Conservation (phyloP, 2,797 vertebrate genomes). For the Philypnodon macrostomus region DNA sequence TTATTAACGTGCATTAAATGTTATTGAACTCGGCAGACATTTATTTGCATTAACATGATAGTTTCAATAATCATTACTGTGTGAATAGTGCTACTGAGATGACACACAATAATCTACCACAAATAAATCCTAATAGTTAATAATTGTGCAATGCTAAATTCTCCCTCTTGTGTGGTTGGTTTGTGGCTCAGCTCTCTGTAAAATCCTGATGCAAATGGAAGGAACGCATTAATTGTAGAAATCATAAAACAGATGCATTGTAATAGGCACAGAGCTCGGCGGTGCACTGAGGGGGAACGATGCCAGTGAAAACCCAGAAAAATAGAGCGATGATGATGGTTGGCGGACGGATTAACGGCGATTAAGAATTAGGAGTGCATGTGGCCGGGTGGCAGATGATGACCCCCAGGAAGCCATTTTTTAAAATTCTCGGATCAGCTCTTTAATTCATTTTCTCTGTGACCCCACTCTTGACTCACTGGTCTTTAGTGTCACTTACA, state of each 20-base stretch:
- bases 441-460: conserved; percentile 7
- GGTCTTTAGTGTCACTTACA: conserved; percentile 4
- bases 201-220: conserved; percentile 1
- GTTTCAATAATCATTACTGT: background rate
- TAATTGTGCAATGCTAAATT: conserved; percentile 4
- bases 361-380: conserved; percentile 70
- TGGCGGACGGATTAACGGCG: conserved; percentile 65
- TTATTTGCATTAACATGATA: too few species aligned
- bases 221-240: background rate
- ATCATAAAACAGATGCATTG: conserved; percentile 8
- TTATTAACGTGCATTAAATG: background rate
- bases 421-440: too few species aligned
- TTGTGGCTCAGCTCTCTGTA: conserved; percentile 2
- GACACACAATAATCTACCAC: background rate
- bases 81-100: background rate
- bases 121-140: background rate
- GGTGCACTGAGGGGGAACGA: conserved; percentile 35
- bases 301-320: conserved; percentile 45
- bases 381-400: conserved; percentile 55
- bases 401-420: conserved; percentile 48
- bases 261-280: conserved; percentile 4
- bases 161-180: background rate
- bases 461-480: conserved; percentile 21
- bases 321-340: conserved; percentile 44
- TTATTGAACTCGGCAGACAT: too few species aligned